These are phyloP conservation scores for Paragorgia papillata DNA, from an alignment of 92 coral and sea anemone species.

Conservation along the genomic window DNA sequence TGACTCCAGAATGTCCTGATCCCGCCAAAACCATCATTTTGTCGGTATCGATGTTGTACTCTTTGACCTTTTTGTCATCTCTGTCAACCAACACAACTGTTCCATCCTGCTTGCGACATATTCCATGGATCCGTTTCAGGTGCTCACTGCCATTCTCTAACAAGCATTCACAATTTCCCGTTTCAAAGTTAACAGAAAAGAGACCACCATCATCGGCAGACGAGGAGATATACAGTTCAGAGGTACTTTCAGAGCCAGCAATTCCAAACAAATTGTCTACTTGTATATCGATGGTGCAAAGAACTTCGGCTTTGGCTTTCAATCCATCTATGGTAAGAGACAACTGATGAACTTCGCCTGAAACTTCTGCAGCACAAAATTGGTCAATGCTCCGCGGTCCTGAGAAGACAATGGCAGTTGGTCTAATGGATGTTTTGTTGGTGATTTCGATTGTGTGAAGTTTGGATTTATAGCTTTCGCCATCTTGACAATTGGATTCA, in stretches of 20 bases:
- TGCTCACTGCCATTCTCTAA: conserved; percentile 51
- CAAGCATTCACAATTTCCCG: conserved; percentile 50
- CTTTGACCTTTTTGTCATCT: conserved; percentile 57
- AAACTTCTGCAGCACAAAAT: conserved; percentile 45
- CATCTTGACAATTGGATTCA: conserved; percentile 21
- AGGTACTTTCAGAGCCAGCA: conserved; percentile 31
- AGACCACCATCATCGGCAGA: conserved; percentile 38
- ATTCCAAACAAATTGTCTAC: too few species aligned
- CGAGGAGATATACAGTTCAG: conserved; percentile 28
- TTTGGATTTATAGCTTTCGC: conserved; percentile 25
- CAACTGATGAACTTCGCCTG: conserved; percentile 36
- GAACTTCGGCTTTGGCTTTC: too few species aligned
- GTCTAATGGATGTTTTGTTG: conserved; percentile 43
- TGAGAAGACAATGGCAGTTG: conserved; percentile 47
- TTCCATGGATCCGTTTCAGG: conserved; percentile 52
- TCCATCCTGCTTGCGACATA: conserved; percentile 50
- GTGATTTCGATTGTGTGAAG: conserved; percentile 31
- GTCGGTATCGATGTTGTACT: conserved; percentile 38
- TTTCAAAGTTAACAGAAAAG: conserved; percentile 45
- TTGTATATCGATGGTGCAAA: too few species aligned
- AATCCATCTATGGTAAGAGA: conserved; percentile 38
- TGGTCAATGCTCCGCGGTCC: conserved; percentile 19
- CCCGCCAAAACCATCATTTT: conserved; percentile 51
- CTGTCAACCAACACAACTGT: conserved; percentile 55
- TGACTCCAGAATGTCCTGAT: conserved; percentile 53